phyloP scores from a whole-genome alignment of 2,113 vertebrate genomes.

The Trogon surrucura region DNA sequence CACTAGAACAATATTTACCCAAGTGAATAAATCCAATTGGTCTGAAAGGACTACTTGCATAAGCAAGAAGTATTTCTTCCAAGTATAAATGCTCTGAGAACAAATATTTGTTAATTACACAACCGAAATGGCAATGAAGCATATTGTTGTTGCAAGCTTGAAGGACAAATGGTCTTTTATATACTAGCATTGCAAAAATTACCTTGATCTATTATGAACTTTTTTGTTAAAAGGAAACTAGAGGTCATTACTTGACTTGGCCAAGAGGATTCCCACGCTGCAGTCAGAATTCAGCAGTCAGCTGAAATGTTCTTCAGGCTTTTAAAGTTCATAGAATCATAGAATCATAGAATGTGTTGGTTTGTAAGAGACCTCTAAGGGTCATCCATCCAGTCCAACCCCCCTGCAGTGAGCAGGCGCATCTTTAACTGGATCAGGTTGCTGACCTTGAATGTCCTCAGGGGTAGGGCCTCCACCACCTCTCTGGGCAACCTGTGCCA shows the following conservation, averaged over 20 bases:
- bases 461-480: too few relatives aligned
- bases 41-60: not conserved
- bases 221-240: constrained; percentile 36
- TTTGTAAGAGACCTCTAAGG: too few relatives aligned
- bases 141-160: not conserved
- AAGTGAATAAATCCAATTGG: not conserved
- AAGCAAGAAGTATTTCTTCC: not conserved
- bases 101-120: not conserved
- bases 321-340: not conserved
- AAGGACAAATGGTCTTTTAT: constrained; percentile 34
- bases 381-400: too few relatives aligned
- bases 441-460: too few relatives aligned
- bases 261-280: not conserved
- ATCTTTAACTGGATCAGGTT: too few relatives aligned
- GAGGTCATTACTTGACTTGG: not conserved
- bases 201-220: constrained; percentile 28
- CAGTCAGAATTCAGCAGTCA: not conserved
- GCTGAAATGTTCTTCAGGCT: not conserved
- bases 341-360: too few relatives aligned
- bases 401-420: too few relatives aligned
- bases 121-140: not conserved
- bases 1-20: not conserved
- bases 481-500: too few relatives aligned
- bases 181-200: constrained; percentile 24
- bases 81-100: not conserved